phyloP scores from a whole-genome alignment of 2,113 vertebrate genomes.

The Hydropotes inermis region DNA sequence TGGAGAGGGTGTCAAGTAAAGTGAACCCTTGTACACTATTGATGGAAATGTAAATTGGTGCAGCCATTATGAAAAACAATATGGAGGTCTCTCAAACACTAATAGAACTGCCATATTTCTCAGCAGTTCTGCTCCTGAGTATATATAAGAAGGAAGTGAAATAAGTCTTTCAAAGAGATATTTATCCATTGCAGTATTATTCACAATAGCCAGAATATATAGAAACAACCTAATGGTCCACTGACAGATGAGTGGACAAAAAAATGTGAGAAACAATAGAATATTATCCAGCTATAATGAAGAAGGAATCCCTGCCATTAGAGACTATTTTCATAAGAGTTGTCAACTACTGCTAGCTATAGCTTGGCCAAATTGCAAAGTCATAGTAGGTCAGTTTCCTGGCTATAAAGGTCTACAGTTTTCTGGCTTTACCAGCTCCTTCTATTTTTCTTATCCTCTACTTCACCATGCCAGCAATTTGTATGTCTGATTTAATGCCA shows the following conservation, averaged over 20 bases:
- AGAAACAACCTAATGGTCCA: background rate
- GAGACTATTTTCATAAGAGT: background rate
- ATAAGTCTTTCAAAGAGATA: background rate
- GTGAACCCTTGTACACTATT: background rate
- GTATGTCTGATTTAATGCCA: background rate
- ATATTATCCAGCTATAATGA: background rate
- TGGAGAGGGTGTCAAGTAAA: background rate
- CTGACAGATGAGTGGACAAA: background rate
- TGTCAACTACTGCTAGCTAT: background rate
- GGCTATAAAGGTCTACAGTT: background rate
- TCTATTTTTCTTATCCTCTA: background rate
- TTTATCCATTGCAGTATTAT: background rate
- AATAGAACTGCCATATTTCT: background rate
- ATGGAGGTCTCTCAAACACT: background rate
- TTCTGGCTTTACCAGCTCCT: background rate
- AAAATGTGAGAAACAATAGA: background rate
- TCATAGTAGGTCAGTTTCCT: background rate
- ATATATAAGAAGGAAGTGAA: background rate
- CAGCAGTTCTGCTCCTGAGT: background rate
- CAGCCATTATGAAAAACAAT: background rate
- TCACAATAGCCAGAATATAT: background rate
- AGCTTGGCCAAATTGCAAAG: background rate
- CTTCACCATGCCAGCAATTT: background rate
- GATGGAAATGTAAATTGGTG: background rate
- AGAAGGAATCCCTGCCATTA: background rate